Conservation (phyloP, 2,113 vertebrate genomes). For the Chrysemys picta region DNA sequence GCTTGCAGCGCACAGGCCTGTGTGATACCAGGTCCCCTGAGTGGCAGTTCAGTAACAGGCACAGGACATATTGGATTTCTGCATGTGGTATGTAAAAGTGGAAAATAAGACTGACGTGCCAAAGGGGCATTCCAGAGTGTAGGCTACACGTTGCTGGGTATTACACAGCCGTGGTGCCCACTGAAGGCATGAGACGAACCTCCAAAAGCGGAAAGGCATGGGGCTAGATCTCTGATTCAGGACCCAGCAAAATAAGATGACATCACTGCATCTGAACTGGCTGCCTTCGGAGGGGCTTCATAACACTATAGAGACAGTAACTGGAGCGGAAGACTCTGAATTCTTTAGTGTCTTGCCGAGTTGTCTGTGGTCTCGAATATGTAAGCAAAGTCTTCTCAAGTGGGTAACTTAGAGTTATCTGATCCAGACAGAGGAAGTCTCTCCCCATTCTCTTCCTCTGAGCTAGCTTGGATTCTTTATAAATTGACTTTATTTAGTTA, state of each 20-base stretch:
- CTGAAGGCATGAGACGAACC: background rate
- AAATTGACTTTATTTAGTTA: slow-evolving; percentile 40
- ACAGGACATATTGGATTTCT: background rate
- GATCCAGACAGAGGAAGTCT: slow-evolving; percentile 59
- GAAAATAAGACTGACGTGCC: background rate
- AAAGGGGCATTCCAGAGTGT: background rate
- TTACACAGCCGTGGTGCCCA: background rate
- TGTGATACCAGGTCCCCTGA: background rate
- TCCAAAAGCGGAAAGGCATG: background rate
- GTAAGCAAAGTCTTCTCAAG: background rate
- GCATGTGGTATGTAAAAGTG: background rate
- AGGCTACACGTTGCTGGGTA: background rate
- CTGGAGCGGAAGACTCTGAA: background rate
- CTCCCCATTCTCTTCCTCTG: slow-evolving; percentile 49
- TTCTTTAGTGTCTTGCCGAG: background rate
- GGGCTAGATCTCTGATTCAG: background rate
- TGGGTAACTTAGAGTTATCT: slow-evolving; percentile 20
- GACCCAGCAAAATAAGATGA: background rate
- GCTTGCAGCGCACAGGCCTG: slow-evolving; percentile 10
- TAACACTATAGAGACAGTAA: background rate
- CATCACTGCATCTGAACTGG: background rate
- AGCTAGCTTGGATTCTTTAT: slow-evolving; percentile 35
- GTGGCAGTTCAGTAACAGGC: background rate
- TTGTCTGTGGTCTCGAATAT: background rate
- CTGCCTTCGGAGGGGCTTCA: background rate